Evolutionary conservation across 2,888 invertebrate species (phyloP), one percentile per base, ranked within the genome.

Genomic region (Dioctria rufipes): DNA sequence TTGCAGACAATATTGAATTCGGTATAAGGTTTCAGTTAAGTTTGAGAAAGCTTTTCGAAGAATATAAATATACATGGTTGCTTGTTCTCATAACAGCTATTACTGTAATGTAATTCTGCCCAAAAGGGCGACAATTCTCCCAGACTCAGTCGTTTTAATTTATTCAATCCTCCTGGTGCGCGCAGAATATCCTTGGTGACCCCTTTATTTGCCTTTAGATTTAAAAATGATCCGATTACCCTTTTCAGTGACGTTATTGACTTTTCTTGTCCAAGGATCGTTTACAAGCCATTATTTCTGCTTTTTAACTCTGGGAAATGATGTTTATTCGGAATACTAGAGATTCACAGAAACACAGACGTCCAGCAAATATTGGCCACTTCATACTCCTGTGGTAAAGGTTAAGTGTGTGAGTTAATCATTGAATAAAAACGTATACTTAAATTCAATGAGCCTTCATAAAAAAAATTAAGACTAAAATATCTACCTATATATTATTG

Each of bases 191-290:
- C 1, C 46, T 46, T 25, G 43, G 67, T 13, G 43, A 43, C 67
- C 46, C 67, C 25, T 3, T 67, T 67, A 67, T 67, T 67, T 67
- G 67, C 67, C 25, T 67, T 43, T 43, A 42, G 46, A 67, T 67
- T 67, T 67, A 46, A 67, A 67, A 67, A 13, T 46, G 67, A 67
- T 67, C 67, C 67, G 5, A 67, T 43, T 67, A 42, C 66, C 66
- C 66, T 63, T 63, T 11, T 43, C n/a, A 13, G 46, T 8, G 46
- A 8, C 25, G 25, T 25, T 67, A 42, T 67, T 67, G 43, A 67
- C 67, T 67, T 67, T 67, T 67, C 43, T 67, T 43, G 67, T 46
- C 43, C 49, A 13, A 43, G 67, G 49, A 67, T 67, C 67, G 43
- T 67, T 67, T 43, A 67, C 46, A 46, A 43, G 49, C 67, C 13